A percentile compares a stretch with the other conserved stretches of the same genome.
These are phyloP conservation scores for Petrosia ficiformis DNA, from an alignment of 37 sponge, comb jelly and placozoan species.

Conservation along the genomic window DNA sequence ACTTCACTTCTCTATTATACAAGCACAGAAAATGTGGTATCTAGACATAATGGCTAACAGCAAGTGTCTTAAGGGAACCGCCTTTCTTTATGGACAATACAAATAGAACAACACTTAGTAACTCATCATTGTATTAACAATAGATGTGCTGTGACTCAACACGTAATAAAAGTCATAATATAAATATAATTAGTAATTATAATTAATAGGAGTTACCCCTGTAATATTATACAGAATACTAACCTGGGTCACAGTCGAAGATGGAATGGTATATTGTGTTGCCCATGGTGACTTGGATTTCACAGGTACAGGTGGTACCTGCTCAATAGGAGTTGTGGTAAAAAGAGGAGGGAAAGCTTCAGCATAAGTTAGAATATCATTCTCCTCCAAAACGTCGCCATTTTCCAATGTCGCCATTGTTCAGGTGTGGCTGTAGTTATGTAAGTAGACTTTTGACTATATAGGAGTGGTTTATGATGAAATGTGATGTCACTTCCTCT, in stretches of 20 bases:
- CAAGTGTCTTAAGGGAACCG: too few species aligned
- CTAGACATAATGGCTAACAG: background rate
- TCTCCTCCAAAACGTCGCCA: conserved; percentile 4
- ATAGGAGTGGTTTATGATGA: background rate
- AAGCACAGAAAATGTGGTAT: background rate
- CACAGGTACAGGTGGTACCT: too few species aligned
- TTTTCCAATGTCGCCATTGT: conserved; percentile 20
- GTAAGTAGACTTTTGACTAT: background rate
- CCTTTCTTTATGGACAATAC: too few species aligned
- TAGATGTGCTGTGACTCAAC: too few species aligned
- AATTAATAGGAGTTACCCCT: too few species aligned
- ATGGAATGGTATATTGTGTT: conserved; percentile 61
- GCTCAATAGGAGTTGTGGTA: background rate
- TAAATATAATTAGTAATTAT: too few species aligned
- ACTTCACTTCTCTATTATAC: too few species aligned
- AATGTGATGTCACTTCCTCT: too few species aligned
- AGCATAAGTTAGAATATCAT: conserved; percentile 58
- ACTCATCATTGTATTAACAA: too few species aligned
- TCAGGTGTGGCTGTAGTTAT: background rate
- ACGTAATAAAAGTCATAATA: too few species aligned
- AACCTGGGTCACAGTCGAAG: conserved; percentile 77
- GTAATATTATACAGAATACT: too few species aligned
- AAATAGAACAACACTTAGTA: too few species aligned
- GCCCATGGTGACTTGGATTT: conserved; percentile 9
- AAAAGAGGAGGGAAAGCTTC: conserved; percentile 87